Base-by-base conservation (phyloP, 2,797 vertebrate species). In the Tauraco hartlaubi region DNA sequence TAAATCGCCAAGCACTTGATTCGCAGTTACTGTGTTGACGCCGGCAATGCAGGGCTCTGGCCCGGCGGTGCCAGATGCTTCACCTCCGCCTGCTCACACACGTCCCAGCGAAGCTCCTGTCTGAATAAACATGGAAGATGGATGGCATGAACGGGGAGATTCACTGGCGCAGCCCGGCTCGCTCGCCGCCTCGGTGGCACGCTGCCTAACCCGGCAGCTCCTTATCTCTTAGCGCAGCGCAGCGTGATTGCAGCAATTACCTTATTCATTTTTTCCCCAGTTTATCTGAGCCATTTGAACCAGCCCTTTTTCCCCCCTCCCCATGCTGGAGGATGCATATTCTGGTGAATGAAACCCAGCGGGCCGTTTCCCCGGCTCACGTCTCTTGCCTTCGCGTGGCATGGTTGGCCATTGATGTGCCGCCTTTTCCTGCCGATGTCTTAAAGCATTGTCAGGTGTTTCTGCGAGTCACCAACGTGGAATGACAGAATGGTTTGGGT, bases 21-120 rank as follows among this genome's bases (percentile, higher is more conserved):
- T 41, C 4, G 12, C 9, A 1, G 79, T 96, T 94, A 6, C 93
- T 93, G 54, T 95, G 95, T 96, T 76, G 5, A 63, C 9, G 71
- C 20, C 9, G 2, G 72, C 64, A 77, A 92, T 2, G 0, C 66
- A 7, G 83, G 56, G 58, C 61, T 62, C 6, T 3, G 56, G 83
- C 83, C 66, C 4, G 1, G 58, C 9, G 1, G 86, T n/a, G 84
- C 84, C 86, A 85, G 84, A 37, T 28, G 67, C 94, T 44, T 55
- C 72, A 92, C 83, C 90, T 92, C 83, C 85, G 87, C 69, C 21
- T 91, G 94, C 92, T 79, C 23, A 12, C 77, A 79, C 94, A 91
- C 23, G 93, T 48, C 95, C 74, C 1, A 4, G 49, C 6, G 66
- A 3, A 90, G 77, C 63, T 95, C 4, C 88, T 17, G 59, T 63